Evolutionary conservation across 2,888 invertebrate genomes (phyloP), one percentile per base, ranked within the genome.

Genomic region (Pycnomerus fuliginosus): DNA sequence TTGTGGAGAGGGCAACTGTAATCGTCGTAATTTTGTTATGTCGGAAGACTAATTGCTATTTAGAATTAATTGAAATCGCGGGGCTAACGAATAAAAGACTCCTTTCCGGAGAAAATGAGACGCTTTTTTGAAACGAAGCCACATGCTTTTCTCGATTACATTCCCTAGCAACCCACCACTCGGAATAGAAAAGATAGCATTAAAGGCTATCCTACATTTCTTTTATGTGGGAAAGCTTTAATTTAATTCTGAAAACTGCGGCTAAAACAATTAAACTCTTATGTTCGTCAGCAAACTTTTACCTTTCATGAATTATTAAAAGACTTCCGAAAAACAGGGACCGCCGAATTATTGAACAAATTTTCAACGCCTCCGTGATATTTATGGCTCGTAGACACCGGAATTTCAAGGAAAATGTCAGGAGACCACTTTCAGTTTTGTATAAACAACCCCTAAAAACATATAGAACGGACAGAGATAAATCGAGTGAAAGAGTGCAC

Each of bases 401-500:
- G n/a, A n/a, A n/a, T n/a, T n/a, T n/a, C n/a, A n/a, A n/a, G n/a
- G n/a, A n/a, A n/a, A n/a, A n/a, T n/a, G n/a, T n/a, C n/a, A n/a
- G n/a, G n/a, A n/a, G n/a, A n/a, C n/a, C n/a, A n/a, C n/a, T n/a
- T n/a, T n/a, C n/a, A n/a, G n/a, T n/a, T n/a, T n/a, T n/a, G n/a
- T n/a, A n/a, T n/a, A n/a, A n/a, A n/a, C n/a, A n/a, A n/a, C n/a
- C n/a, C n/a, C n/a, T n/a, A n/a, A n/a, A n/a, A n/a, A n/a, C n/a
- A n/a, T n/a, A n/a, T n/a, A n/a, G n/a, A 31, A 39, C 39, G 34
- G 39, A 41, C 10, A 13, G 33, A 29, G 29, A 24, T 46, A 41
- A 41, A 46, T 46, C n/a, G 46, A 46, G 37, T 32, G 41, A 41
- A 41, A 47, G 42, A 38, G 25, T 29, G 35, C 41, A 29, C 28